Conservation (phyloP, 2,888 invertebrate species). For the Protophormia terraenovae region DNA sequence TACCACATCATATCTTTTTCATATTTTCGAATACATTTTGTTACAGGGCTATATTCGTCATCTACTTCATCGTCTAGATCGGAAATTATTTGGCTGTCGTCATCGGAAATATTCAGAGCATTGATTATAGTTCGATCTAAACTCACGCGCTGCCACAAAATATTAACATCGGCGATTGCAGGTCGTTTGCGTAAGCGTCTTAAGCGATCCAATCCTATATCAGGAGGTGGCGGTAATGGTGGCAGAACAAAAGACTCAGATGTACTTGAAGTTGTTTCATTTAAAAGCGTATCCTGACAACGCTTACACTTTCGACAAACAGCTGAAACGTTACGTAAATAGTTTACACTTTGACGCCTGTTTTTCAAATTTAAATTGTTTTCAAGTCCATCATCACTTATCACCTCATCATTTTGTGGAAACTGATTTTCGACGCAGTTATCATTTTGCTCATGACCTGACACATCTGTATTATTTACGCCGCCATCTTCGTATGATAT, state of each 20-base stretch:
- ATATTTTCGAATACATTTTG: constrained; percentile 11
- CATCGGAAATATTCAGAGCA: background rate
- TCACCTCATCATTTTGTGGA: background rate
- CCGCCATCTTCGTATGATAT: constrained; percentile 65
- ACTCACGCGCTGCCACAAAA: constrained; percentile 69
- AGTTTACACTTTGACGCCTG: background rate
- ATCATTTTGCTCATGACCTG: background rate
- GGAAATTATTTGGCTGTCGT: background rate
- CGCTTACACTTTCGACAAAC: constrained; percentile 72
- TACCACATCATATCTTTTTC: constrained; percentile 14
- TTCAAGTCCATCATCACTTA: background rate
- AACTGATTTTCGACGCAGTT: background rate
- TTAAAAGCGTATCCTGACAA: constrained; percentile 70
- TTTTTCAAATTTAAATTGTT: background rate
- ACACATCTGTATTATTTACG: no score
- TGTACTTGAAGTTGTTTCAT: constrained; percentile 54
- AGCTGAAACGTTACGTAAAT: constrained; percentile 33
- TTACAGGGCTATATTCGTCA: background rate
- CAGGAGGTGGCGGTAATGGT: constrained; percentile 44
- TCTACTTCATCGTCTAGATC: background rate
- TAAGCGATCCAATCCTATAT: constrained; percentile 67
- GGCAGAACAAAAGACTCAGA: constrained; percentile 71
- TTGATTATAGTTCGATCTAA: constrained; percentile 38
- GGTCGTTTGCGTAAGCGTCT: constrained; percentile 67
- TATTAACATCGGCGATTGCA: constrained; percentile 69